A percentile compares a stretch with the other conserved stretches of the same genome.
Evolutionary conservation across 2,113 vertebrate genomes (phyloP).

Genomic region (Mastomys natalensis): DNA sequence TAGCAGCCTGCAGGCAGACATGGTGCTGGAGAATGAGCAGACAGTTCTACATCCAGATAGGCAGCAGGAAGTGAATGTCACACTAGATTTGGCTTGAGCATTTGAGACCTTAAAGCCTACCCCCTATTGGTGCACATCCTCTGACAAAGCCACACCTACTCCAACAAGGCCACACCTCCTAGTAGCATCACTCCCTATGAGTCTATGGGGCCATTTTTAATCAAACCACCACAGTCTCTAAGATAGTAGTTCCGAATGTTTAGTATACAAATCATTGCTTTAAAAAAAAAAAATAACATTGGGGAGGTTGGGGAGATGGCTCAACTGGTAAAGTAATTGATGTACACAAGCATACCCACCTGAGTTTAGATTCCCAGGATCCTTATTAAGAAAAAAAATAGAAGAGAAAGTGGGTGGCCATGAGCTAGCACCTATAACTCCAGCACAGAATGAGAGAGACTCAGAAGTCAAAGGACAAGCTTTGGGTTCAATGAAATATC

Average conservation of each 20-base stretch:
- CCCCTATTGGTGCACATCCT: not conserved
- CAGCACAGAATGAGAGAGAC: not conserved
- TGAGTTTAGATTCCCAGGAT: not conserved
- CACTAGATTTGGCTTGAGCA: not conserved
- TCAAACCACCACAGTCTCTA: not conserved
- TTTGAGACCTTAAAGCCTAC: not conserved
- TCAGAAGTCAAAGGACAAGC: not conserved
- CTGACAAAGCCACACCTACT: not conserved
- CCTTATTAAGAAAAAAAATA: not conserved
- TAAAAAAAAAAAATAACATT: not conserved
- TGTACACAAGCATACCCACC: rapidly evolving
- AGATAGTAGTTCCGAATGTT: not conserved
- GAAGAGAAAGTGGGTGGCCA: not conserved
- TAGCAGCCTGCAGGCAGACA: not conserved
- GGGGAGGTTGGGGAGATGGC: not conserved
- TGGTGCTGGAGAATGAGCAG: not conserved
- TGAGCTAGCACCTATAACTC: not conserved
- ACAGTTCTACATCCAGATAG: not conserved
- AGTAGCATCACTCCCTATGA: not conserved
- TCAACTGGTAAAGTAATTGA: not conserved
- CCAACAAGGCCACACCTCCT: not conserved
- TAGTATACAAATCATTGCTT: not conserved
- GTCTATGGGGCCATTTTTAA: too few species aligned
- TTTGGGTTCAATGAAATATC: not conserved
- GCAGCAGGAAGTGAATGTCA: not conserved